Base-by-base conservation (phyloP, 2,113 vertebrate genomes). In the Spheniscus mendiculus region DNA sequence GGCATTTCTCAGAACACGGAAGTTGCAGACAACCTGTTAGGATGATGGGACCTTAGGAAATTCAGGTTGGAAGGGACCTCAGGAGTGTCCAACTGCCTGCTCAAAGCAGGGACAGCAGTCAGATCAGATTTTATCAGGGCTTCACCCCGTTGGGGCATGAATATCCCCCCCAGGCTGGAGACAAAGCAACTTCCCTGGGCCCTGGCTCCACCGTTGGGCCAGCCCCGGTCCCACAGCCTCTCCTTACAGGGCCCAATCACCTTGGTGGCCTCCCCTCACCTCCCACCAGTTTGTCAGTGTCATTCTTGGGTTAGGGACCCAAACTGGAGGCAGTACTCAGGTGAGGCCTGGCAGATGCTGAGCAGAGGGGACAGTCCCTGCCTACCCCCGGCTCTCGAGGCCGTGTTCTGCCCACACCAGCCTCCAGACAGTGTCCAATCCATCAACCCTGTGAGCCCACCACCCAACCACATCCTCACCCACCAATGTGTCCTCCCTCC, bases 131-230 rank as follows among this genome's bases (percentile, higher is more conserved):
- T 62, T 70, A 12, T 42, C 49, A 63, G 42, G 15, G 12, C 30
- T 82, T 70, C 9, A 55, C 15, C 7, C 7, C 53, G 12, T 0
- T 22, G 11, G 26, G 18, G 3, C 2, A 0, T 29, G 34, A 87
- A 87, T 53, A 3, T 7, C 3, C 10, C 9, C 9, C 10, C 8
- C 6, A 27, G 34, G 11, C 29, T 29, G 17, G 26, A 69, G 17
- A 45, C 1, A 0, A 15, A 55, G 5, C 7, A 38, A 21, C 13
- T 2, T 38, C 10, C 12, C 7, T 65, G 22, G 26, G 13, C 40
- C 9, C 22, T 30, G 11, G 7, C 17, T 78, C 21, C 44, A 25
- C 15, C 1, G 1, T 52, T 45, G 38, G 23, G 25, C 38, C 11
- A 45, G 16, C 11, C 29, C 12, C 1, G 1, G 14, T 58, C 29